These are phyloP conservation scores for Notechis scutatus DNA, from an alignment of 2,113 vertebrate species.

Conservation along the genomic window DNA sequence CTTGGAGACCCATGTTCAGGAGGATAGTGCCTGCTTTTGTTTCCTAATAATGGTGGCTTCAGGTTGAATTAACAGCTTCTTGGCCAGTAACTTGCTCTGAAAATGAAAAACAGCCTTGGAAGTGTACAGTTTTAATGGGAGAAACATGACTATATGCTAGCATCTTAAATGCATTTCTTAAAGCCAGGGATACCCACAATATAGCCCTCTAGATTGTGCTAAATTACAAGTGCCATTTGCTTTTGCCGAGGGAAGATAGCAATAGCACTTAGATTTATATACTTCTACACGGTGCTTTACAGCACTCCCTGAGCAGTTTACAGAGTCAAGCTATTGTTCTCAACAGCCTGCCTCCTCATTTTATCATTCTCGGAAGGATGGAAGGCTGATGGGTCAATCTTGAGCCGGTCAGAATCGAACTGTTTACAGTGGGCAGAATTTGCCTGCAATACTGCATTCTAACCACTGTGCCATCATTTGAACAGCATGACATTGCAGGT, in stretches of 20 bases:
- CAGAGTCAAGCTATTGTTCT: background rate
- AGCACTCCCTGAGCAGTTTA: background rate
- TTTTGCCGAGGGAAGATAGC: background rate
- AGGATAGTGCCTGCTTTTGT: background rate
- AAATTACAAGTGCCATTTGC: background rate
- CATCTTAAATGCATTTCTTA: background rate
- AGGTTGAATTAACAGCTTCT: background rate
- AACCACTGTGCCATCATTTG: background rate
- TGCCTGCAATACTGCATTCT: background rate
- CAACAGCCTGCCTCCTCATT: background rate
- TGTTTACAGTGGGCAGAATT: background rate
- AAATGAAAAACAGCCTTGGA: background rate
- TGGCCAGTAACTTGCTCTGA: background rate
- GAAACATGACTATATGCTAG: background rate
- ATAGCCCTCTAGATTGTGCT: background rate
- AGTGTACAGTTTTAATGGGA: background rate
- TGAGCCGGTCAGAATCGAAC: background rate
- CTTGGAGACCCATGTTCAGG: background rate
- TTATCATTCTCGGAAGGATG: background rate
- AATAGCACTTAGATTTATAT: background rate
- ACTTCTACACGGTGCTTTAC: background rate
- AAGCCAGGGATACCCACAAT: background rate
- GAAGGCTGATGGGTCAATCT: background rate
- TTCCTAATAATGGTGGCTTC: background rate
- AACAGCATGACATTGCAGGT: background rate